Evolutionary conservation across 2,113 vertebrate species (phyloP), one percentile per base, ranked within the genome.

Genomic region (Euleptes europaea): DNA sequence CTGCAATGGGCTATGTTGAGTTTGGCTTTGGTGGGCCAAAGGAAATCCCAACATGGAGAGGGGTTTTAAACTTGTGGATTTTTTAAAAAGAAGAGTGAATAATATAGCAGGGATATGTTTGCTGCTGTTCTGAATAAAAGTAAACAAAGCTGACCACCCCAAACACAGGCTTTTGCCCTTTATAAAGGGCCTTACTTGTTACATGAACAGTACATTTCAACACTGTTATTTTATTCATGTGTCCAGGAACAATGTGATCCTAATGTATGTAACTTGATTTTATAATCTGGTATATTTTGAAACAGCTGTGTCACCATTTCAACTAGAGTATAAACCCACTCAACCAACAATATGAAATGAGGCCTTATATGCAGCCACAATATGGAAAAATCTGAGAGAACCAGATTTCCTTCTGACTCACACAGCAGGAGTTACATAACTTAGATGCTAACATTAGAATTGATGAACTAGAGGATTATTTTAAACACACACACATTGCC

Each of bases 401-500:
- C 35, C 35, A 78, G 63, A 83, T 77, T 86, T 84, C 51, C 35
- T 90, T 51, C 57, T 90, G 79, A 91, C 57, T 86, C 80, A 67
- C 35, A 75, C 9, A 84, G 74, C 69, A 84, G 7, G 26, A 26
- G 8, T 91, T 92, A 87, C 14, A 51, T 79, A 84, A 88, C 66
- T 73, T 83, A 75, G 21, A 83, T 83, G 72, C 71, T 83, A 87
- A 88, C 63, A 66, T 79, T 89, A 87, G 87, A 91, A 86, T 78
- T n/a, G 65, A 33, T 70, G 0, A 88, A 77, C 23, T 31, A 14
- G 40, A 13, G 54, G 28, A 38, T 89, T 92, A 86, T 83, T 21
- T 57, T 84, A 54, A 0, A 4, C 79, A 63, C 65, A 65, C 26
- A 3, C 1, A 42, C 13, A 75, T 42, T 6, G 57, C 10, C 13